Evolutionary conservation across 2,797 vertebrate genomes (phyloP), one percentile per base, ranked within the genome.

Genomic region (Eospalax fontanierii): DNA sequence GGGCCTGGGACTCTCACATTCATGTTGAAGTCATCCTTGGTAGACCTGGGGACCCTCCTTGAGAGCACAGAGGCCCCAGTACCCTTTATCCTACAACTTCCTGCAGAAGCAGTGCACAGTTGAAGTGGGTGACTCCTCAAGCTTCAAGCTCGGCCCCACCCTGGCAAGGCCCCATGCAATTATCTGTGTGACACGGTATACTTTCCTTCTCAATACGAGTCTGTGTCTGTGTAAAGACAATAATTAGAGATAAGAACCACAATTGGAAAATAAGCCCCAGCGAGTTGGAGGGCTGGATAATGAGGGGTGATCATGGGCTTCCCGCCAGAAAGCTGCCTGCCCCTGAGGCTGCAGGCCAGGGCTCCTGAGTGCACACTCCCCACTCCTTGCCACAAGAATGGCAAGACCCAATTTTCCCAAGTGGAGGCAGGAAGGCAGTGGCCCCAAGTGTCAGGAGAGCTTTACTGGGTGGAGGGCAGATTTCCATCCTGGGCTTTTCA

Each of bases 161-260:
- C 75, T 63, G 16, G 83, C 68, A 33, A 21, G 28, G n/a, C 59
- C 61, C 50, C 9, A 0, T 61, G 86, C 97, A 95, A 90, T 92
- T 82, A 94, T 78, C 82, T 65, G 87, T 65, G 87, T 83, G 95
- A 87, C 93, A 94, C 30, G 1, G 35, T 73, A 12, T 65, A 86
- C 76, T 78, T 90, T 83, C 30, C 89, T 30, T 70, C 43, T 71
- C 61, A 93, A 33, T 98, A 73, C 16, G 85, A 97, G 82, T 70
- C 71, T 97, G 68, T 96, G 89, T 96, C 97, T 97, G 89, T 97
- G 97, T 94, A 89, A 97, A 97, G 30, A 35, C 78, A 96, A 24
- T 98, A 98, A 98, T 98, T 98, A 98, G 97, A 97, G 94, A 92
- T 96, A 97, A 97, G 12, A 97, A 90, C 96, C 95, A 38, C 97